Base-by-base conservation (phyloP, 2,797 vertebrate species). In the Dipus sagitta region DNA sequence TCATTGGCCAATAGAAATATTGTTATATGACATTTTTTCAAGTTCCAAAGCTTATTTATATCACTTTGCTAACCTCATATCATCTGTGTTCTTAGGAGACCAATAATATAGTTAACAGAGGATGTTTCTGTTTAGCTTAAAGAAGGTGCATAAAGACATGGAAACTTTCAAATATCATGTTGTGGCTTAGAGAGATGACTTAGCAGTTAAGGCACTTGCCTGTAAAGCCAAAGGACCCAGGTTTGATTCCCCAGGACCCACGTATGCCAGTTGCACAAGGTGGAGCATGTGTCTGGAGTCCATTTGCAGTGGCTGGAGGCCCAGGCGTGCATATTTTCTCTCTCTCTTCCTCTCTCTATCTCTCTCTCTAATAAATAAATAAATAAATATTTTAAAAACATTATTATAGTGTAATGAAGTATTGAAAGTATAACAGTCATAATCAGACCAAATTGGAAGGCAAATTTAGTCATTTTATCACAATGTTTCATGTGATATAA, bases 41-140 rank as follows among this genome's bases (percentile, higher is more conserved):
- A 94, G 75, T 95, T 92, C 82, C 47, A 67, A 93, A 90, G 65
- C 52, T 95, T 94, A 95, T 94, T 95, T 86, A 85, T 89, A 84
- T 94, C 86, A 88, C 67, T 94, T 94, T 80, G 78, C 62, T 94
- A 83, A 93, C 62, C 60, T 93, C 75, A 94, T 75, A 95, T 95
- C 85, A 96, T 96, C 93, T 96, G 81, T 94, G 86, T 71, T 95
- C 54, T 94, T 94, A 83, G n/a, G 75, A 96, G 75, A 94, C 60
- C 78, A 87, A 32, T 77, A 92, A 94, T 72, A 83, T 91, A 84
- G 67, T 87, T 90, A 78, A 85, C 42, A 67, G 75, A 92, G 84
- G 70, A 77, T 5, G 70, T 89, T 91, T 94, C 71, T 90, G 30
- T 90, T 92, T 95, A 88, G 75, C 72, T 72, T 70, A 88, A 68